Base-by-base conservation (phyloP, 2,888 invertebrate species). In the Pyrrhia umbra region DNA sequence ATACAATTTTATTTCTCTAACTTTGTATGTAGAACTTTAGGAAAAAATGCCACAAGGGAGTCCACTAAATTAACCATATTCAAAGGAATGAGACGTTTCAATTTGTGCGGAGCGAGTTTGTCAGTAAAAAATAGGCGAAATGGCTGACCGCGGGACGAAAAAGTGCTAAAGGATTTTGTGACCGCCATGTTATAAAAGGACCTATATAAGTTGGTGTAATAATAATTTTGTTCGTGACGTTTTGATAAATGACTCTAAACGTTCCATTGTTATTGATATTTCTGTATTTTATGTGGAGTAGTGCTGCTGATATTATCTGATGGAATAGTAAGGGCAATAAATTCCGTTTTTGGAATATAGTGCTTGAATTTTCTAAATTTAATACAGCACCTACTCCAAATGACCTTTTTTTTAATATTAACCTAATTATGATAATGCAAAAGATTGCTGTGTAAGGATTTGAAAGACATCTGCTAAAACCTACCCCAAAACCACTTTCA, bases 41-140 rank as follows among this genome's bases (percentile, higher is more conserved):
- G 67, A 83, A 85, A 85, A 87, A 87, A 79, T 75, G 76, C 77
- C 74, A 61, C 71, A 50, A 52, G 71, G 58, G 65, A 77, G 78
- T 75, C 80, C 81, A 86, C 85, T 88, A 89, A 90, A 90, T 90
- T 90, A 90, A 86, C 83, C 82, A 83, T 88, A 88, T 90, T 90
- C 89, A 88, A 88, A 88, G 83, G 84, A 64, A 66, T 47, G 71
- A 84, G 85, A 87, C 81, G 80, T 87, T 87, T 85, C 86, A 85
- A 85, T 86, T 85, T 83, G 81, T 85, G 75, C 80, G 78, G 73
- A 52, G 68, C 57, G 50, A 69, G 70, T 54, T 66, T 69, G 74
- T 49, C 67, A 73, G 80, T 77, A 78, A 80, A 79, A 77, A 79
- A 78, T 75, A 63, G 63, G 49, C 50, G 21, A n/a, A 64, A 64